These are phyloP conservation scores for Dipodomys stephensi DNA, from an alignment of 2,113 vertebrate genomes.

Conservation along the genomic window DNA sequence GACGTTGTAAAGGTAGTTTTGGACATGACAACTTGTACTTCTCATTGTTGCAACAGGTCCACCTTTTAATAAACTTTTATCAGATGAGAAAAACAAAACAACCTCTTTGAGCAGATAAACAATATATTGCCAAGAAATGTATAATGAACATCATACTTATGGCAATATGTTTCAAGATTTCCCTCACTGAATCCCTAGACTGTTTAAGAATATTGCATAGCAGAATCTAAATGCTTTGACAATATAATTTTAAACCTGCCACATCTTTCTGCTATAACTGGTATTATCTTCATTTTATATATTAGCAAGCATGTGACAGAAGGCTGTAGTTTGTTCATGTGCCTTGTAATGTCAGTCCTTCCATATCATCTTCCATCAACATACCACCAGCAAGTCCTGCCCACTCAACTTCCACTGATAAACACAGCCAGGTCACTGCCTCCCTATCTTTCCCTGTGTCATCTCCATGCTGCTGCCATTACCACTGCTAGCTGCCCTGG, in stretches of 20 bases:
- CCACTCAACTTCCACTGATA: not conserved
- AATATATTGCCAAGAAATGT: not conserved
- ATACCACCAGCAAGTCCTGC: not conserved
- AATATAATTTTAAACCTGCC: not conserved
- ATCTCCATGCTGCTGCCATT: not conserved
- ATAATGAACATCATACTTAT: not conserved
- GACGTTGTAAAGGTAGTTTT: too few species aligned
- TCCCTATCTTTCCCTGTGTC: not conserved
- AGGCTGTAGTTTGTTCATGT: not conserved
- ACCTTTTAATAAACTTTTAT: not conserved
- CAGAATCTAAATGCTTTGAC: not conserved
- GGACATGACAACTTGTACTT: too few species aligned
- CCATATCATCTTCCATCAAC: not conserved
- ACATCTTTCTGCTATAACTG: not conserved
- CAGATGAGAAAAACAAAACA: not conserved
- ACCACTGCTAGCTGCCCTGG: not conserved
- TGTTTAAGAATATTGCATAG: not conserved
- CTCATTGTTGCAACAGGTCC: too few species aligned
- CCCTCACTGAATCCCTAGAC: not conserved
- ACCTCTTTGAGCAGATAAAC: not conserved
- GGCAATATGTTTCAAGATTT: not conserved
- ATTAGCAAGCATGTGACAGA: not conserved
- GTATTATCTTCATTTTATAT: not conserved
- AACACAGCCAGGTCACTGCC: not conserved
- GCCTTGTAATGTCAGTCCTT: not conserved